Evolutionary conservation across 2,113 vertebrate genomes (phyloP), one percentile per base, ranked within the genome.

Genomic region (Nothocercus nigrocapillus): DNA sequence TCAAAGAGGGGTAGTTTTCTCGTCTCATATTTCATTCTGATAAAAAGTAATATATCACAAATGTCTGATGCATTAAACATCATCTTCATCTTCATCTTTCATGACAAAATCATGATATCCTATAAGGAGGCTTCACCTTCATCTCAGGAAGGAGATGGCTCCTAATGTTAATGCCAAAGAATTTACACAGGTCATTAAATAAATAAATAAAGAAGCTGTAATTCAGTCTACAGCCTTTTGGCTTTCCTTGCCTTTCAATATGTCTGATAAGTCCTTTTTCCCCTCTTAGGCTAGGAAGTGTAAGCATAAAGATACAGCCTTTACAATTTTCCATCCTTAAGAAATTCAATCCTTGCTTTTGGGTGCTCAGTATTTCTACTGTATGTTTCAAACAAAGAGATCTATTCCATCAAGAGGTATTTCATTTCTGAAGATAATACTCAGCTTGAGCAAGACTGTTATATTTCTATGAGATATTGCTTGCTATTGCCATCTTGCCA

Each of bases 251-350:
- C 10, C 13, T 73, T 80, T 58, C 13, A 58, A 1, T 76, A 53
- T 13, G 75, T 44, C 27, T 67, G 2, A 8, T 40, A 56, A 3
- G 3, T 27, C 21, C 28, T 15, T 75, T 82, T 70, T 10, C 8
- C 13, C 4, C 3, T 58, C 8, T 45, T 47, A 24, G 15, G 7
- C 5, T 62, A 76, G 2, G 1, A 4, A 40, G 24, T 40, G 36
- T 36, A 36, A 28, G 62, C 36, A 18, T 64, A 64, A 64, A 63
- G 36, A 63, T 36, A 40, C 12, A 5, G 14, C 14, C 24, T 64
- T 64, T 27, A 64, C 14, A 64, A 27, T 38, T 64, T 64, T 15
- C 25, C 10, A 25, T 38, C 62, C 62, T 27, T 38, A 27, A 40
- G 61, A 38, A 38, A 25, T 40, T 64, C 24, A 27, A 15, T 64